Percentiles rank a stretch among this genome's conserved stretches.
phyloP scores from a whole-genome alignment of 2,113 vertebrate species.

The Gasterosteus nipponicus region DNA sequence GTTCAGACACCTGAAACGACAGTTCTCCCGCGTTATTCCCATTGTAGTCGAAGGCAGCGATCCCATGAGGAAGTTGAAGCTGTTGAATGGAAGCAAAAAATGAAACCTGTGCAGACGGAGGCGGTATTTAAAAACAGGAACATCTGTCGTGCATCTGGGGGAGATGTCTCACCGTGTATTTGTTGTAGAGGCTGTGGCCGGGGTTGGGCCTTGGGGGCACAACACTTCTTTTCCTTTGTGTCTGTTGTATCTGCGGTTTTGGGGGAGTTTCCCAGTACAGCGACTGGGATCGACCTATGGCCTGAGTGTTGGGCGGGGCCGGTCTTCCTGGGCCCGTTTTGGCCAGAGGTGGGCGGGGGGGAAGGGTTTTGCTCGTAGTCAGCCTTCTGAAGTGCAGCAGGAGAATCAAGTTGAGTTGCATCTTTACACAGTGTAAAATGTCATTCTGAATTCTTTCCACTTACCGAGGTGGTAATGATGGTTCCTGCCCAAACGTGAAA shows the following conservation, averaged over 20 bases:
- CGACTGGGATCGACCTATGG: constrained; percentile 62
- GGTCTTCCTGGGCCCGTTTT: constrained; percentile 88
- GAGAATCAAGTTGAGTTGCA: not conserved
- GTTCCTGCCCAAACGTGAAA: constrained; percentile 62
- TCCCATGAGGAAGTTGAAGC: constrained; percentile 87
- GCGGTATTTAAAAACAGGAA: not conserved
- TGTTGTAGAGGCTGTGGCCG: constrained; percentile 94
- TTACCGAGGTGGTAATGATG: constrained; percentile 85
- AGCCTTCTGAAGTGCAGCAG: constrained; percentile 71
- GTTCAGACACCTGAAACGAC: constrained; percentile 86
- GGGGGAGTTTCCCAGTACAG: constrained; percentile 29
- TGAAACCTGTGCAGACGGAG: not conserved
- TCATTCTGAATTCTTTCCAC: not conserved
- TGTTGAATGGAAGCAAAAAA: constrained; percentile 59
- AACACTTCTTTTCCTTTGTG: constrained; percentile 82
- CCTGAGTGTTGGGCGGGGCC: constrained; percentile 82
- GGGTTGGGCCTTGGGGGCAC: constrained; percentile 93
- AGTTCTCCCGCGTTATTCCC: constrained; percentile 80
- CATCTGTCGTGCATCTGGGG: too few species aligned
- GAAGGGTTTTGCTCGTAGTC: constrained; percentile 79
- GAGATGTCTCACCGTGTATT: constrained; percentile 86
- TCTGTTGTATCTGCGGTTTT: constrained; percentile 71
- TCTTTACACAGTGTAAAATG: not conserved
- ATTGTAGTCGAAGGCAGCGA: constrained; percentile 81
- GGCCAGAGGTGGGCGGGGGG: constrained; percentile 82